A percentile compares a stretch with the other conserved stretches of the same genome.
Evolutionary conservation across 2,888 invertebrate genomes (phyloP).

Genomic region (Agrotis puta): DNA sequence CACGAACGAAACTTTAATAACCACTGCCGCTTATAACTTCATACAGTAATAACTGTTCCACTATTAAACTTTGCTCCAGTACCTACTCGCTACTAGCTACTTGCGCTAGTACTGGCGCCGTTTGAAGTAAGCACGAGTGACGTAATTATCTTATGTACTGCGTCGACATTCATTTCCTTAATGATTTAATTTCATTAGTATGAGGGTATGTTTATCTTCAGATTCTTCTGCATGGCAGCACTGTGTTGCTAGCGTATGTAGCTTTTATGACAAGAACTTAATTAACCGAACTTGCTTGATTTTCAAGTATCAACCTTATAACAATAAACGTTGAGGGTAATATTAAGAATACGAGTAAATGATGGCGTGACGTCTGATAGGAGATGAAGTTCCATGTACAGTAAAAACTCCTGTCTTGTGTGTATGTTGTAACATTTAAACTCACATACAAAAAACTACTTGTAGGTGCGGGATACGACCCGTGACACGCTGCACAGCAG

Average conservation of each 20-base stretch:
- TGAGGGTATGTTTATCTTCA: conserved; percentile 15
- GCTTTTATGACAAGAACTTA: background rate
- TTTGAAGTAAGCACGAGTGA: conserved; percentile 49
- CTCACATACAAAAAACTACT: no score
- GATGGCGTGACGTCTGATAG: no score
- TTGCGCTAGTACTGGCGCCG: conserved; percentile 36
- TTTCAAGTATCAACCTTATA: background rate
- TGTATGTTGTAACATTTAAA: no score
- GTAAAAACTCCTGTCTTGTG: no score
- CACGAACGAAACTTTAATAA: conserved; percentile 49
- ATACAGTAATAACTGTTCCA: conserved; percentile 37
- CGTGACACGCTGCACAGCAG: no score
- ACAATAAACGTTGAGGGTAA: no score
- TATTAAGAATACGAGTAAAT: no score
- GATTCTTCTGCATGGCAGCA: background rate
- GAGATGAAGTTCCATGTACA: no score
- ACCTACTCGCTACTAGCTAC: conserved; percentile 32
- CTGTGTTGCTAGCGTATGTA: background rate
- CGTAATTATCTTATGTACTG: conserved; percentile 54
- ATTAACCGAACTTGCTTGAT: background rate
- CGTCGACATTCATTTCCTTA: conserved; percentile 56
- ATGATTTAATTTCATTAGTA: conserved; percentile 55
- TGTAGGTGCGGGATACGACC: no score
- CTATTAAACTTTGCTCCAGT: conserved; percentile 37
- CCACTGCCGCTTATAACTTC: conserved; percentile 35